A percentile compares a stretch with the other conserved stretches of the same genome.
Conservation (phyloP, 2,113 vertebrate genomes). For the Oreotrochilus melanogaster region DNA sequence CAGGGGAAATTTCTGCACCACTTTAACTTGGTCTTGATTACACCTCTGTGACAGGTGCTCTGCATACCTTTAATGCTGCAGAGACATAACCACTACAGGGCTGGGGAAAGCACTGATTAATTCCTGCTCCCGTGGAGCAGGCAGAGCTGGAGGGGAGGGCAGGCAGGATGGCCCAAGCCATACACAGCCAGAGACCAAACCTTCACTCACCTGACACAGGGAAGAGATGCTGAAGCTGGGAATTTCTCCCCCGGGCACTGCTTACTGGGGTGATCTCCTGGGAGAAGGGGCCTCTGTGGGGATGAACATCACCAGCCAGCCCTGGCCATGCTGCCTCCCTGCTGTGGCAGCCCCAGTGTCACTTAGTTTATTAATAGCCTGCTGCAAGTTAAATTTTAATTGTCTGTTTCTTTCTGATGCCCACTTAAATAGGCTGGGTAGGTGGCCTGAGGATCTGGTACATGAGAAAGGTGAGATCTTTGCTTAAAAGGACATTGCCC, state of each 20-base stretch:
- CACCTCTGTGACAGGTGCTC: rapidly evolving
- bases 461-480: slow-evolving; percentile 30
- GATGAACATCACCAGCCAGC: not conserved
- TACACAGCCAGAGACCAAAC: not conserved
- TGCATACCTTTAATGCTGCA: not conserved
- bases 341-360: not conserved
- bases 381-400: slow-evolving; percentile 24
- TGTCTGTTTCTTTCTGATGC: slow-evolving; percentile 6
- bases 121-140: not conserved
- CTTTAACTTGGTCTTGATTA: not conserved
- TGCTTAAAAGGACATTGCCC: slow-evolving; percentile 42
- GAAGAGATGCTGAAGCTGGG: not conserved
- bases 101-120: not conserved
- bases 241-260: not conserved
- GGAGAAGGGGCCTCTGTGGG: not conserved
- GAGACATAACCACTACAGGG: rapidly evolving
- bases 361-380: not conserved
- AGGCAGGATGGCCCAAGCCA: not conserved
- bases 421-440: slow-evolving; percentile 12
- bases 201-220: rapidly evolving
- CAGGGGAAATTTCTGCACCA: not conserved
- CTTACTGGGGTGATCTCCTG: not conserved
- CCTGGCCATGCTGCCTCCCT: not conserved
- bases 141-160: not conserved
- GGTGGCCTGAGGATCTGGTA: slow-evolving; percentile 17